Evolutionary conservation across 2,888 invertebrate species (phyloP).

Genomic region (Meliscaeva auricollis): DNA sequence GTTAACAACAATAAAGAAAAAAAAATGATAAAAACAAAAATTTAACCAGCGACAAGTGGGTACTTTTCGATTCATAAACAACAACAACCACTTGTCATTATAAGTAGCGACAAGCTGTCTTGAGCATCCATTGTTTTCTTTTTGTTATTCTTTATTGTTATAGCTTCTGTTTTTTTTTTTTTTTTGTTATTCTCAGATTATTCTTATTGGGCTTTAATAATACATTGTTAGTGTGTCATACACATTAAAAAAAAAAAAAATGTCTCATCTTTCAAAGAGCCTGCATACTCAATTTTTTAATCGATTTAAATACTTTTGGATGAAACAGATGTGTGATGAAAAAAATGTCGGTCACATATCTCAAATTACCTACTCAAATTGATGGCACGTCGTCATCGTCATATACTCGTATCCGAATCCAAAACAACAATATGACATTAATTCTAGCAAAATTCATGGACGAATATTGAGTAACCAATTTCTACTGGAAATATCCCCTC

Average conservation of each 20-base stretch:
- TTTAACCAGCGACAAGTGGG: slow-evolving; percentile 39
- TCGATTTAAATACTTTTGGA: slow-evolving; percentile 46
- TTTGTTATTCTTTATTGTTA: slow-evolving; percentile 26
- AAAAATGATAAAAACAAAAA: slow-evolving; percentile 3
- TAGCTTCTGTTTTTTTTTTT: neutral
- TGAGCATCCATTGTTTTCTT: slow-evolving; percentile 54
- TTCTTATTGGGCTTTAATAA: neutral
- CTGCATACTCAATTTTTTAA: slow-evolving; percentile 28
- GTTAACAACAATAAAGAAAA: neutral
- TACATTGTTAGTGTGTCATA: slow-evolving; percentile 3
- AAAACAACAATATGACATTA: neutral
- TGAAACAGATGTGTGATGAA: slow-evolving; percentile 12
- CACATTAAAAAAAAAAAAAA: neutral
- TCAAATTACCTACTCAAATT: slow-evolving; percentile 42
- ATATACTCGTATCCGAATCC: neutral
- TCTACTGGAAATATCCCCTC: slow-evolving; percentile 23
- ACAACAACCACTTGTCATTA: slow-evolving; percentile 25
- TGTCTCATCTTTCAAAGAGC: slow-evolving; percentile 55
- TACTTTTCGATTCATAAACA: slow-evolving; percentile 14
- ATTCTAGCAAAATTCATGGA: slow-evolving; percentile 27
- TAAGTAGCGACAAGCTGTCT: slow-evolving; percentile 47
- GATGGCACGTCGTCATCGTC: neutral
- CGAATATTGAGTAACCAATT: slow-evolving; percentile 22
- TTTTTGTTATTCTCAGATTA: too few relatives aligned
- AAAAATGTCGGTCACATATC: slow-evolving; percentile 37